Conservation (phyloP, 2,797 vertebrate species). For the Hipposideros larvatus region DNA sequence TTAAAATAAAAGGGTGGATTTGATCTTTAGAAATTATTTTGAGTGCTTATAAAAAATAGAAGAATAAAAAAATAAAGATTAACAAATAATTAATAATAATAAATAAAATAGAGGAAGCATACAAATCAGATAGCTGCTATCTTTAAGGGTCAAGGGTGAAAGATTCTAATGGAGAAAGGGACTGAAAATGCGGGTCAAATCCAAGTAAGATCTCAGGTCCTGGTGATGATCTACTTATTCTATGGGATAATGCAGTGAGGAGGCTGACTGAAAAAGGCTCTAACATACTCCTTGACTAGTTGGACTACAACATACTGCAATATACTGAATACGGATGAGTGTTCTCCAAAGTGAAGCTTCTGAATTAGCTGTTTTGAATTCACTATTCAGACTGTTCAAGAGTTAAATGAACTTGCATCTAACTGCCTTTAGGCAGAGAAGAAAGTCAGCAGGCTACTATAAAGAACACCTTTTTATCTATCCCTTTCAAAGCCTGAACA, state of each 20-base stretch:
- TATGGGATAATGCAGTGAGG: background rate
- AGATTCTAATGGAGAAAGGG: background rate
- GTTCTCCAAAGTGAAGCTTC: slow-evolving; percentile 30
- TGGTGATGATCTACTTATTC: background rate
- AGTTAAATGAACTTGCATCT: slow-evolving; percentile 12
- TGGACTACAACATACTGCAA: background rate
- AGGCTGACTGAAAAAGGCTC: background rate
- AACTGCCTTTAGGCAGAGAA: background rate
- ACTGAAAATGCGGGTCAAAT: slow-evolving; percentile 28
- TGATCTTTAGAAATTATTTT: slow-evolving; percentile 45
- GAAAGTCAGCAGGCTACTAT: background rate
- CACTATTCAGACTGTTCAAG: background rate
- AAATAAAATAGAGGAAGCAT: background rate
- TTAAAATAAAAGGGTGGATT: background rate
- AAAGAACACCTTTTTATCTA: slow-evolving; percentile 14
- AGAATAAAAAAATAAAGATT: too few species aligned
- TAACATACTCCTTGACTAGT: background rate
- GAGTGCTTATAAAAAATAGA: background rate
- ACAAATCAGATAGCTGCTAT: background rate
- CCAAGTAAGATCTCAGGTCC: background rate
- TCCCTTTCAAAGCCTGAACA: background rate
- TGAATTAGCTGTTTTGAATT: background rate
- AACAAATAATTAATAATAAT: too few species aligned
- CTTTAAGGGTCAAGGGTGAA: slow-evolving; percentile 18
- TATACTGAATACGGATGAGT: background rate